Percentiles rank a stretch among this genome's conserved stretches.
Conservation (phyloP, 2,888 invertebrate species). For the Noctua janthe region DNA sequence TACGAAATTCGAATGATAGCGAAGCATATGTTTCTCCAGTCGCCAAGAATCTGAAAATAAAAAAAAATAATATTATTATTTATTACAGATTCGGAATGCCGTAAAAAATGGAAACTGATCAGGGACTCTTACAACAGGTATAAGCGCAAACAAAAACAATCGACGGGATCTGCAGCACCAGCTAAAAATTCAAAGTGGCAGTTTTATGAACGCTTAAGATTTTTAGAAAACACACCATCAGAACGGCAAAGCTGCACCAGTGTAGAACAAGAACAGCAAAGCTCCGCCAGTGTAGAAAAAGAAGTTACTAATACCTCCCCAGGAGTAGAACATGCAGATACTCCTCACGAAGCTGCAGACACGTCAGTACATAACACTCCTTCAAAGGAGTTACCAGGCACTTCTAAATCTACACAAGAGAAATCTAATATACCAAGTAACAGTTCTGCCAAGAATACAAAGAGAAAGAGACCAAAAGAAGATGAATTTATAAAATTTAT, state of each 20-base stretch:
- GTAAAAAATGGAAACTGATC: slow-evolving; percentile 10
- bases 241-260: slow-evolving; percentile 33
- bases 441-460: background rate
- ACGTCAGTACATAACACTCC: slow-evolving; percentile 3
- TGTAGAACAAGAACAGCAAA: too few species aligned
- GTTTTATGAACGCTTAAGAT: slow-evolving; percentile 53
- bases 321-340: slow-evolving; percentile 2
- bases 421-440: slow-evolving; percentile 1
- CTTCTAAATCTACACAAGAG: slow-evolving; percentile 9
- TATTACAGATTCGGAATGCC: slow-evolving; percentile 13
- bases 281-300: slow-evolving; percentile 8
- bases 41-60: slow-evolving; percentile 30
- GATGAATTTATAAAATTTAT: slow-evolving; percentile 8
- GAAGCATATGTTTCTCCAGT: slow-evolving; percentile 48
- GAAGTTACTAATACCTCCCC: too few species aligned
- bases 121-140: slow-evolving; percentile 17
- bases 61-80: background rate
- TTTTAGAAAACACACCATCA: slow-evolving; percentile 50
- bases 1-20: slow-evolving; percentile 37
- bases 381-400: slow-evolving; percentile 5
- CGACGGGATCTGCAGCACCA: slow-evolving; percentile 19
- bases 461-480: slow-evolving; percentile 7
- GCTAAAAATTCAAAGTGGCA: slow-evolving; percentile 51
- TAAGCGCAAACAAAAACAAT: slow-evolving; percentile 9
- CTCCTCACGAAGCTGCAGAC: slow-evolving; percentile 2